Evolutionary conservation across 64 coral and sea anemone genomes (phyloP).

Genomic region (Stichodactyla mertensii): DNA sequence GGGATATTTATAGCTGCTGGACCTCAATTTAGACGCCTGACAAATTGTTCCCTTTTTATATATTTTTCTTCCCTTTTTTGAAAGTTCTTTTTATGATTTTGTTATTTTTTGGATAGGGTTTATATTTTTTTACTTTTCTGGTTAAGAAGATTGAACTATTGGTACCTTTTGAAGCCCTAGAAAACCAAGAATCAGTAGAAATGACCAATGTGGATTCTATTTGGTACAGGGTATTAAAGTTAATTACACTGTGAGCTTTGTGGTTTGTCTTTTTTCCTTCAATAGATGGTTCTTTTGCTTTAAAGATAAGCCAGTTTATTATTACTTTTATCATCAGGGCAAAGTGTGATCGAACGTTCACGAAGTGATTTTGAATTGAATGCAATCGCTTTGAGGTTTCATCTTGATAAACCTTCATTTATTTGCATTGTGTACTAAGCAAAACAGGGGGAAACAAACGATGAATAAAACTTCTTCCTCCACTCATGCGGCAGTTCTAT

Average conservation of each 20-base stretch:
- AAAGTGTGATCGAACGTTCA: conserved; percentile 14
- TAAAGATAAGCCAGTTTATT: conserved; percentile 15
- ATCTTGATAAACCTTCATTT: conserved; percentile 13
- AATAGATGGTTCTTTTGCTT: conserved; percentile 12
- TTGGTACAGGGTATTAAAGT: conserved; percentile 5
- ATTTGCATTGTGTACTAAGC: conserved; percentile 1
- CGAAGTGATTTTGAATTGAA: conserved; percentile 1
- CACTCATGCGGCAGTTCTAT: neutral
- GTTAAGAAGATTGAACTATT: too few relatives aligned
- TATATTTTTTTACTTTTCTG: too few relatives aligned
- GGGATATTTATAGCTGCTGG: neutral
- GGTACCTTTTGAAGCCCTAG: neutral
- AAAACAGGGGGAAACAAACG: neutral
- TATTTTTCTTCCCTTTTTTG: neutral
- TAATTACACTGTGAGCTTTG: neutral
- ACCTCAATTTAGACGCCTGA: neutral
- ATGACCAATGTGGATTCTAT: neutral
- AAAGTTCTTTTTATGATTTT: neutral
- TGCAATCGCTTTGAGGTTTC: neutral
- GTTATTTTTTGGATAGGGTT: neutral
- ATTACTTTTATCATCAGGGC: neutral
- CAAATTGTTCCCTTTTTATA: neutral
- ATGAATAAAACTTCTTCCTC: conserved; percentile 2
- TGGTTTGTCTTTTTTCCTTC: neutral
- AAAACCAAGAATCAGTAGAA: neutral